phyloP scores from a whole-genome alignment of 2,888 invertebrate species.

The Electrophaes corylata region DNA sequence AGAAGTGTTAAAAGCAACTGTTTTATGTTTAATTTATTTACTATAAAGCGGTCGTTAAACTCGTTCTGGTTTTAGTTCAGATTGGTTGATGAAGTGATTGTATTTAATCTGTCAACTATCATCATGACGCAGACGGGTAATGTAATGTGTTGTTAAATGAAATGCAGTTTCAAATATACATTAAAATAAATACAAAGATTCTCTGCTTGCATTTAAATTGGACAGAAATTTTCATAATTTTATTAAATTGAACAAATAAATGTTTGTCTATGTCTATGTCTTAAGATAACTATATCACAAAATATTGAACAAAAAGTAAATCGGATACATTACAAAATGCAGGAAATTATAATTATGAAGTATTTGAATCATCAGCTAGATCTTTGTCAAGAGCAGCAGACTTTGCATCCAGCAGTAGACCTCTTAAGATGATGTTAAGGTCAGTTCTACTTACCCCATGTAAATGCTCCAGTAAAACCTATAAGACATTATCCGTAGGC shows the following conservation, averaged over 20 bases:
- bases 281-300: too few relatives aligned
- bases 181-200: background rate
- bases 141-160: background rate
- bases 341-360: too few relatives aligned
- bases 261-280: too few relatives aligned
- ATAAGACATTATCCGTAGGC: conserved; percentile 15
- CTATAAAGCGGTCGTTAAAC: background rate
- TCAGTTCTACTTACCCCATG: background rate
- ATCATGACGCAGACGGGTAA: background rate
- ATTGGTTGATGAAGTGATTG: background rate
- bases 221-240: too few relatives aligned
- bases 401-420: too few relatives aligned
- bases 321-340: too few relatives aligned
- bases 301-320: too few relatives aligned
- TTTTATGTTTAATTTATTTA: background rate
- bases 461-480: conserved; percentile 7
- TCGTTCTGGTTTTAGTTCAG: background rate
- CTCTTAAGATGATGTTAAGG: too few relatives aligned
- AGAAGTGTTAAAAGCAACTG: background rate
- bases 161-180: background rate
- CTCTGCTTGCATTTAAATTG: too few relatives aligned
- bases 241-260: too few relatives aligned
- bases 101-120: background rate
- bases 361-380: too few relatives aligned
- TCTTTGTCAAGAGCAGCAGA: too few relatives aligned